These are phyloP conservation scores for Nemurella pictetii DNA, from an alignment of 2,888 invertebrate genomes.

Conservation along the genomic window DNA sequence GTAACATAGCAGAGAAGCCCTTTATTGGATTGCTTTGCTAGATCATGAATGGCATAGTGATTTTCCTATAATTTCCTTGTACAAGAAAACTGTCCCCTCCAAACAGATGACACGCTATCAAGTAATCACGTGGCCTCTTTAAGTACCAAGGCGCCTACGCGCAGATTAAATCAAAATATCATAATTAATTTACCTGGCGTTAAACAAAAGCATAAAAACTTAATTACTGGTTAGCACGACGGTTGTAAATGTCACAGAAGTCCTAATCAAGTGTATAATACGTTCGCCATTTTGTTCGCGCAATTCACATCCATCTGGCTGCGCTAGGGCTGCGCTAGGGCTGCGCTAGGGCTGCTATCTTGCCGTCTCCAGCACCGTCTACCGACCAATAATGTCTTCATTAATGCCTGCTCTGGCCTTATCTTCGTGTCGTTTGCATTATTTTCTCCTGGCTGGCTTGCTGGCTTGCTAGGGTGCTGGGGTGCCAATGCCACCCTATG, in stretches of 20 bases:
- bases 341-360: constrained; percentile 6
- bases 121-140: not conserved
- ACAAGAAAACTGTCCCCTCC: too few species aligned
- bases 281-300: not conserved
- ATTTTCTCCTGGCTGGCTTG: not conserved
- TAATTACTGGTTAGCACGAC: not conserved
- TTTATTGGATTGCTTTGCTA: not conserved
- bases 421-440: constrained; percentile 22
- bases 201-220: constrained; percentile 6
- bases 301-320: not conserved
- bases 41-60: not conserved
- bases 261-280: not conserved
- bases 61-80: too few species aligned
- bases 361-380: not conserved
- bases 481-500: not conserved
- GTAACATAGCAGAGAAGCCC: not conserved
- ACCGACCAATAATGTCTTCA: constrained; percentile 26
- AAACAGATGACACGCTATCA: not conserved
- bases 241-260: not conserved
- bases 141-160: not conserved
- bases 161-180: not conserved
- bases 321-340: too few species aligned
- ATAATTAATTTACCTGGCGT: not conserved
- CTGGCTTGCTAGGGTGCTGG: not conserved
- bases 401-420: not conserved